Evolutionary conservation across 2,113 vertebrate genomes (phyloP).

Genomic region (Gallinago paraguaiae): DNA sequence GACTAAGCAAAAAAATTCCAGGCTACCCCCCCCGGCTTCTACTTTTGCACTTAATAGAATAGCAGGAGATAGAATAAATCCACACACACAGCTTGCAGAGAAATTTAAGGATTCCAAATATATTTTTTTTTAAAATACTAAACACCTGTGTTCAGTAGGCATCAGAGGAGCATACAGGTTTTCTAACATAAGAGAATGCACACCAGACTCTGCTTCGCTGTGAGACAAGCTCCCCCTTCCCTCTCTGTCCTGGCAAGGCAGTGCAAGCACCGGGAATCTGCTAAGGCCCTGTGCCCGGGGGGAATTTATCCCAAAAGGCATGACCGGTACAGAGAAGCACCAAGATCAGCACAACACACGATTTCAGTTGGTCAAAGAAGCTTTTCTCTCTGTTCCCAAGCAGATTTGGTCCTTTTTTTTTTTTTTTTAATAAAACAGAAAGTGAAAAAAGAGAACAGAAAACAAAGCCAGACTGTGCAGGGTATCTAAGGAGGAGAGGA

Average conservation of each 20-base stretch:
- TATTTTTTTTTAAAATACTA: background rate
- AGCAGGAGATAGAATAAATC: background rate
- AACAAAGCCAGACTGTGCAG: background rate
- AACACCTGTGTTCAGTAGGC: background rate
- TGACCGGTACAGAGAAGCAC: slow-evolving; percentile 6
- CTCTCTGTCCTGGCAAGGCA: background rate
- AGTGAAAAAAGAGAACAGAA: background rate
- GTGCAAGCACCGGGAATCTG: background rate
- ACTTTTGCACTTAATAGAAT: background rate
- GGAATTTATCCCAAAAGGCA: slow-evolving; percentile 14
- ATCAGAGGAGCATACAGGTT: background rate
- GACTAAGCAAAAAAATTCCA: background rate
- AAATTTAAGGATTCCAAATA: background rate
- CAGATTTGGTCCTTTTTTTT: slow-evolving; percentile 21
- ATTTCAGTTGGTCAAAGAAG: background rate
- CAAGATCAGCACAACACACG: background rate
- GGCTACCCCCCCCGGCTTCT: background rate
- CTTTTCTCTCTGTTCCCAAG: slow-evolving; percentile 26
- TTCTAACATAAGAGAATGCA: background rate
- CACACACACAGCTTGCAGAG: background rate
- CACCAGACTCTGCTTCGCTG: background rate
- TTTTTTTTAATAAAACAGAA: background rate
- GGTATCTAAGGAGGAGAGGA: background rate
- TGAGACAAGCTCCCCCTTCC: background rate
- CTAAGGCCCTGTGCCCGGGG: background rate